These are phyloP conservation scores for Apostichopus japonicus DNA, from an alignment of 35 echinoderm and acorn worm species.

Conservation along the genomic window DNA sequence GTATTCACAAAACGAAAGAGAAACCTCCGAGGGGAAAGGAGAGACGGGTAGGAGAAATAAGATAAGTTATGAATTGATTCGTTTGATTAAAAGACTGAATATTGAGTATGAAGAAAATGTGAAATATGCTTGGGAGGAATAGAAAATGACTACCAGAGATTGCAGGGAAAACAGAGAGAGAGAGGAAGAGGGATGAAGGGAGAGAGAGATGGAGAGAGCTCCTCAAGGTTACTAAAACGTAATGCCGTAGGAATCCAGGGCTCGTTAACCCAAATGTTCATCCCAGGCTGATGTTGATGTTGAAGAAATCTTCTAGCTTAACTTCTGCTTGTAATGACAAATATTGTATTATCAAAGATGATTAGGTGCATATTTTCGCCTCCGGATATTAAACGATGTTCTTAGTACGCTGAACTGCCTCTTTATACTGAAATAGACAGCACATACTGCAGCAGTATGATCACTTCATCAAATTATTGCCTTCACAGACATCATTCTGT, in stretches of 20 bases:
- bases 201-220: background rate
- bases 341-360: background rate
- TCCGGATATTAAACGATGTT: background rate
- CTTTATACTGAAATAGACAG: background rate
- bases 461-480: background rate
- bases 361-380: background rate
- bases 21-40: slow-evolving; percentile 39
- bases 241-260: slow-evolving; percentile 43
- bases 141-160: slow-evolving; percentile 12
- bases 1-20: slow-evolving; percentile 43
- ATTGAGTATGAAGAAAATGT: slow-evolving; percentile 48
- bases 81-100: slow-evolving; percentile 53
- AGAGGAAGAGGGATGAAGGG: too few species aligned
- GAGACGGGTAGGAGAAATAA: slow-evolving; percentile 47
- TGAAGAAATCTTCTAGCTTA: slow-evolving; percentile 7
- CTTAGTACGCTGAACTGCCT: background rate
- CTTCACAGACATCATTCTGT: background rate
- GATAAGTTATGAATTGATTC: slow-evolving; percentile 57
- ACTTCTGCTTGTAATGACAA: slow-evolving; percentile 28
- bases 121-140: slow-evolving; percentile 36
- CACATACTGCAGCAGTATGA: background rate
- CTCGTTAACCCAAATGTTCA: slow-evolving; percentile 49
- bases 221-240: slow-evolving; percentile 52
- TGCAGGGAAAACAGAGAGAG: too few species aligned
- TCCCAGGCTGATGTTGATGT: background rate